Percentiles rank a stretch among this genome's conserved stretches.
Conservation (phyloP, 1,140 invertebrate species). For the Drosophila biarmipes region DNA sequence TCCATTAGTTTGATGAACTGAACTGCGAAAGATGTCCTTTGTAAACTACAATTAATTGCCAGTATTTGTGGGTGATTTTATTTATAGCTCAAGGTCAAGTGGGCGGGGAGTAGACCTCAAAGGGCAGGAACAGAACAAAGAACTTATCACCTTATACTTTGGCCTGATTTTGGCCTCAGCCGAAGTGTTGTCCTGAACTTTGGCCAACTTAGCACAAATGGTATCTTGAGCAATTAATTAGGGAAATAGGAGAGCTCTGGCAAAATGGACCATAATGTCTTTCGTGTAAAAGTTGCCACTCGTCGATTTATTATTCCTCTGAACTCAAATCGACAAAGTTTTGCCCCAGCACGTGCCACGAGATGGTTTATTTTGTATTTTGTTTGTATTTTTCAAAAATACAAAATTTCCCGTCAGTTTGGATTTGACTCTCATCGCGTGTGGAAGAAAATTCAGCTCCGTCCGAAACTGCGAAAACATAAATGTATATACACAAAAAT, state of each 20-base stretch:
- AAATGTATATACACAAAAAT: neutral
- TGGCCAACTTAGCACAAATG: constrained; percentile 33
- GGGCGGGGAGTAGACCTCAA: neutral
- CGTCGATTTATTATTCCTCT: constrained; percentile 29
- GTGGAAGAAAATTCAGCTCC: constrained; percentile 11
- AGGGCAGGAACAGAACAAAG: neutral
- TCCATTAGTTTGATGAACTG: neutral
- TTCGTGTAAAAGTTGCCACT: constrained; percentile 18
- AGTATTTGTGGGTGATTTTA: neutral
- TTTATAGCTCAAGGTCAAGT: too few species aligned
- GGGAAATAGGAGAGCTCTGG: constrained; percentile 21
- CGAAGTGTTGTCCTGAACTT: constrained; percentile 3
- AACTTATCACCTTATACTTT: neutral
- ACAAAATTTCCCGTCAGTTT: constrained; percentile 9
- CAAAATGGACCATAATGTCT: constrained; percentile 22
- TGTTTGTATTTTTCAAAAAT: neutral
- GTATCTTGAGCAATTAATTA: constrained; percentile 62
- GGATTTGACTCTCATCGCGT: constrained; percentile 20
- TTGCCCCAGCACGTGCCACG: constrained; percentile 17
- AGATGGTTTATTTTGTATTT: neutral
- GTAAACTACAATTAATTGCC: neutral
- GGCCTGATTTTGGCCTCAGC: neutral
- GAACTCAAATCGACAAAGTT: constrained; percentile 27
- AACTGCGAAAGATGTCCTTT: neutral
- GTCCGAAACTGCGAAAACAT: constrained; percentile 12